These are phyloP conservation scores for Aspiorhynchus laticeps DNA, from an alignment of 2,113 vertebrate species.

Conservation along the genomic window DNA sequence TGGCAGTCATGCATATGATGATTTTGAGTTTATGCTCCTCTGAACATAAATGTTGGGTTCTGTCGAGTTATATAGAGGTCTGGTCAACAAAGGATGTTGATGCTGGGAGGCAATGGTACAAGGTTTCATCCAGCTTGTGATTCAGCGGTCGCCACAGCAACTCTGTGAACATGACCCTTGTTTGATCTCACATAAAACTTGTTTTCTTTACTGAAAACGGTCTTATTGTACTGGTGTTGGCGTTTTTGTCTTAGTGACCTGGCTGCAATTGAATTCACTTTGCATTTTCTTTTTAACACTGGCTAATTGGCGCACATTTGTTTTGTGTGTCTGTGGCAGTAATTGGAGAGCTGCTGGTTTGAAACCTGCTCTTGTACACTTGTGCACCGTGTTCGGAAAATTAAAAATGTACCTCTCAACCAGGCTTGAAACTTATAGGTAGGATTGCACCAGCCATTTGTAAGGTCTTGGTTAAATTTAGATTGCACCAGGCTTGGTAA, in stretches of 20 bases:
- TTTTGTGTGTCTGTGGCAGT: not conserved
- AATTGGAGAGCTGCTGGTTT: not conserved
- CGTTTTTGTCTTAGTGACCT: not conserved
- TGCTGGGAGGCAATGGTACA: not conserved
- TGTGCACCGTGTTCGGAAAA: not conserved
- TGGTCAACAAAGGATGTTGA: constrained; percentile 13
- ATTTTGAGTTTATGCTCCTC: constrained; percentile 14
- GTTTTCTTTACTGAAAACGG: not conserved
- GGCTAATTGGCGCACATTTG: not conserved
- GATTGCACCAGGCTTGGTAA: not conserved
- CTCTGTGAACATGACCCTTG: not conserved
- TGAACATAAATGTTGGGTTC: constrained; percentile 12
- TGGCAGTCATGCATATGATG: constrained; percentile 16
- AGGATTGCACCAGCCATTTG: not conserved
- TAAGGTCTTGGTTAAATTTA: not conserved
- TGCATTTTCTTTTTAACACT: not conserved
- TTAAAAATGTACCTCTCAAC: not conserved
- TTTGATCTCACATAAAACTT: not conserved
- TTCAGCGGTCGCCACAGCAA: not conserved
- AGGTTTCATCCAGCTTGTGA: not conserved
- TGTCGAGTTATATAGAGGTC: not conserved
- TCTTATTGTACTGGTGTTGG: not conserved
- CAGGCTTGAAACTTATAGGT: not conserved
- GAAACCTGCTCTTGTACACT: not conserved
- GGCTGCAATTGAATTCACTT: not conserved